Base-by-base conservation (phyloP, 1,140 invertebrate species). In the Rhagoletis zephyria region DNA sequence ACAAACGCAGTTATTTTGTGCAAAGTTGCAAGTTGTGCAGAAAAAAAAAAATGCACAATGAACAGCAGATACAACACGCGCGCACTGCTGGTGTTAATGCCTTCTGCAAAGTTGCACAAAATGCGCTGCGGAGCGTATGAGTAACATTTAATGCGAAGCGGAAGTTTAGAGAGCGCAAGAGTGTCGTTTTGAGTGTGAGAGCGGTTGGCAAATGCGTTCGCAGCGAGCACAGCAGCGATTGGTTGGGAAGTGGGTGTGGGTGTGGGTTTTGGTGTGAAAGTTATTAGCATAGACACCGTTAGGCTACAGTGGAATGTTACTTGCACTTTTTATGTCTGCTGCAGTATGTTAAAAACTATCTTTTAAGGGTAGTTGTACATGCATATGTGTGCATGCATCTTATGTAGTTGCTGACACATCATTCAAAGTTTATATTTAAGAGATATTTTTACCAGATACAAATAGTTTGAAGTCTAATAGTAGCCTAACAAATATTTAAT, bases 1-100 rank as follows among this genome's bases (percentile, higher is more conserved):
- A 86, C 16, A 63, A 19, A 74, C 51, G 30, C 30, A 30, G 30
- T 7, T 85, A 7, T 30, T 30, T 30, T 30, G 40, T 64, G 16
- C 56, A 65, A 30, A 89, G 90, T 89, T 89, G 90, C 86, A 70
- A 81, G 87, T 86, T 89, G 64, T 87, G 88, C 89, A 87, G 88
- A 67, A 64, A 74, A 30, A 30, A 30, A 30, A 30, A 74, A 67
- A 40, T 74, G 42, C 70, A 48, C 70, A 48, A 42, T 74, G 45
- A 16, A 45, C 70, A 48, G 74, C 85, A 70, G 85, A 86, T 67
- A 87, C 87, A 89, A 89, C 65, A 90, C 45, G 74, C 48, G 74
- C 48, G 48, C 48, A 63, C 81, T 85, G 81, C 81, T 87, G 87
- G 81, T 87, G 87, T 87, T 81, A 87, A 87, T 87, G 87, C 87